A percentile compares a stretch with the other conserved stretches of the same genome.
phyloP scores from a whole-genome alignment of 1,140 invertebrate genomes.

The Tetramorium simillimum region DNA sequence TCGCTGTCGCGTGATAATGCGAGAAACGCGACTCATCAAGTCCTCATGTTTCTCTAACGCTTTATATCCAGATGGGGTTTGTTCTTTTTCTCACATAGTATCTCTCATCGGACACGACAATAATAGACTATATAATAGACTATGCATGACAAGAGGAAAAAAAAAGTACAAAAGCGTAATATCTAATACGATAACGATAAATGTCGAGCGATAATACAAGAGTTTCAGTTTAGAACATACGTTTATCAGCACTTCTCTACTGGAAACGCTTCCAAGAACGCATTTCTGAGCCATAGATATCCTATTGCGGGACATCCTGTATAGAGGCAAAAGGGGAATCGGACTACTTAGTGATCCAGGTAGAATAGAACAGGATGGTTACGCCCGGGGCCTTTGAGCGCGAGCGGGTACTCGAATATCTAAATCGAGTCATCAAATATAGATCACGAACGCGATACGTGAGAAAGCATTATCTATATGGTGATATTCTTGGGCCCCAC shows the following conservation, averaged over 20 bases:
- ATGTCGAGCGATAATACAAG: not conserved
- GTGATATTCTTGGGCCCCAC: constrained; percentile 52
- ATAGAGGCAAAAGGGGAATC: constrained; percentile 41
- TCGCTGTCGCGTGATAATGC: constrained; percentile 22
- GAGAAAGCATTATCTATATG: constrained; percentile 70
- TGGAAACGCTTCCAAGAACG: constrained; percentile 26
- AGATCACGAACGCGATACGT: constrained; percentile 71
- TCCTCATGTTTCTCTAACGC: not conserved
- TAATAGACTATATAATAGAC: not conserved
- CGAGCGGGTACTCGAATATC: constrained; percentile 65
- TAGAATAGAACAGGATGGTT: constrained; percentile 47
- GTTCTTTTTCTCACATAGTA: not conserved
- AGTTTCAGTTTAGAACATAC: not conserved
- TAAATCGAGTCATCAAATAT: constrained; percentile 76
- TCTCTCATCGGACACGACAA: not conserved
- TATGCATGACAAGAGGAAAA: not conserved
- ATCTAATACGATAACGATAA: not conserved
- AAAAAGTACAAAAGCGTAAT: not conserved
- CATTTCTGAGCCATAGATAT: constrained; percentile 43
- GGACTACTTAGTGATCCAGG: constrained; percentile 51
- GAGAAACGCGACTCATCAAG: constrained; percentile 29
- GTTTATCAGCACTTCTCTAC: constrained; percentile 31
- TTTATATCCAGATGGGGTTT: not conserved
- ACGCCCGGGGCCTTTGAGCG: constrained; percentile 54
- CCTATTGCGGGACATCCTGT: constrained; percentile 47